A percentile compares a stretch with the other conserved stretches of the same genome.
phyloP scores from a whole-genome alignment of 2,797 vertebrate species.

The Hyperoplus lanceolatus region DNA sequence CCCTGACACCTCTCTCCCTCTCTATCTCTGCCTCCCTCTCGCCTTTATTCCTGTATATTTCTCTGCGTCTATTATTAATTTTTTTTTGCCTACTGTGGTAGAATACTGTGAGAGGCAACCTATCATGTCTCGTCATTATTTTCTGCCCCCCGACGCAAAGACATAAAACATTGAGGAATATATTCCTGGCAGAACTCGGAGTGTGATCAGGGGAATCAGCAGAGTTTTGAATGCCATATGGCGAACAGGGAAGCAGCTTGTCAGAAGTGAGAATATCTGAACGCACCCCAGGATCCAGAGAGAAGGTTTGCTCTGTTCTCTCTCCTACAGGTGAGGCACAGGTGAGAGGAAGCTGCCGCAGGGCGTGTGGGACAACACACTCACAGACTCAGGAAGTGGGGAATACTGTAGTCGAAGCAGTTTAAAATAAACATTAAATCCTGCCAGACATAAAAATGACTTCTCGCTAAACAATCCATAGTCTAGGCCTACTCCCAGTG shows the following conservation, averaged over 20 bases:
- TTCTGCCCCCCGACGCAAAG: conserved; percentile 52
- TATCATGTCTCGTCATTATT: conserved; percentile 68
- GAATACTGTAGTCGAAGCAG: conserved; percentile 24
- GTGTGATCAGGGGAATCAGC: conserved; percentile 71
- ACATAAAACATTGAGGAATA: conserved; percentile 65
- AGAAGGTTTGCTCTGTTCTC: conserved; percentile 65
- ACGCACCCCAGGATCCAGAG: conserved; percentile 51
- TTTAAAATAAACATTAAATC: conserved; percentile 59
- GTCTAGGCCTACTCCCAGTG: neutral
- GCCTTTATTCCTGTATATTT: conserved; percentile 6
- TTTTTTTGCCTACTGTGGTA: conserved; percentile 62
- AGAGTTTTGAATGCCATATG: conserved; percentile 68
- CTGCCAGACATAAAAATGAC: conserved; percentile 49
- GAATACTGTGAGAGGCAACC: conserved; percentile 60
- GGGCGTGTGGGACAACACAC: conserved; percentile 47
- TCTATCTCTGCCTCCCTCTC: neutral
- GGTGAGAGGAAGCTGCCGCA: conserved; percentile 58
- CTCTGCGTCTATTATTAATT: conserved; percentile 73
- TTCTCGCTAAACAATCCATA: conserved; percentile 13
- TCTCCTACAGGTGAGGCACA: conserved; percentile 71
- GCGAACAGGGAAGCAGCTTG: conserved; percentile 66
- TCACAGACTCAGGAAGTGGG: conserved; percentile 31
- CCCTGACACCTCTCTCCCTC: neutral
- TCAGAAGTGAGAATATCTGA: conserved; percentile 71
- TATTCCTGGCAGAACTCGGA: conserved; percentile 65